Evolutionary conservation across 2,797 vertebrate species (phyloP).

Genomic region (Eupleurogrammus muticus): DNA sequence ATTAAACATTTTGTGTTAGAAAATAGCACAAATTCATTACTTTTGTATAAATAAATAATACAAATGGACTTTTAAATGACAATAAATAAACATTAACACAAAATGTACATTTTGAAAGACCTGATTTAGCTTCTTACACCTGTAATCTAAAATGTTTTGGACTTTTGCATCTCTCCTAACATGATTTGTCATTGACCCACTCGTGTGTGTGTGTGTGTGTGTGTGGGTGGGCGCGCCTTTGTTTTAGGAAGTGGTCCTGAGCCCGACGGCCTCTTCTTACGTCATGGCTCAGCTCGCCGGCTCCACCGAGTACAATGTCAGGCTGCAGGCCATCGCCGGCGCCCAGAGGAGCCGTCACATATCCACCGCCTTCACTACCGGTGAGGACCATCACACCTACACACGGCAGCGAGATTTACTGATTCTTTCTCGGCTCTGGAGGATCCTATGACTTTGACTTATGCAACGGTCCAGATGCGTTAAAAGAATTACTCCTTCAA

Average conservation of each 20-base stretch:
- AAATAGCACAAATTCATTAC: no score
- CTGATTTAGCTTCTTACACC: no score
- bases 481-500: constrained; percentile 2
- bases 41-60: no score
- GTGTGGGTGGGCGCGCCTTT: constrained; percentile 21
- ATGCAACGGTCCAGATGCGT: constrained; percentile 21
- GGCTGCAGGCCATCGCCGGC: constrained; percentile 85
- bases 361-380: constrained; percentile 87
- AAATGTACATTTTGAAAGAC: no score
- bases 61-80: no score
- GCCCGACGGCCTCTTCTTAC: constrained; percentile 88
- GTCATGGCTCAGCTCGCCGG: constrained; percentile 85
- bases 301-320: constrained; percentile 87
- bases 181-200: no score
- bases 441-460: not conserved
- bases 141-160: no score
- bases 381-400: constrained; percentile 76
- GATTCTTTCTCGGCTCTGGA: not conserved
- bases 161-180: no score
- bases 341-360: constrained; percentile 83
- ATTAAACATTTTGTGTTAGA: no score
- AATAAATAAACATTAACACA: no score
- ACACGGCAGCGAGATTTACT: not conserved
- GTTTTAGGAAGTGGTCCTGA: constrained; percentile 88
- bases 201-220: constrained; percentile 18